Base-by-base conservation (phyloP, 2,797 vertebrate species). In the Chloroceryle inda region DNA sequence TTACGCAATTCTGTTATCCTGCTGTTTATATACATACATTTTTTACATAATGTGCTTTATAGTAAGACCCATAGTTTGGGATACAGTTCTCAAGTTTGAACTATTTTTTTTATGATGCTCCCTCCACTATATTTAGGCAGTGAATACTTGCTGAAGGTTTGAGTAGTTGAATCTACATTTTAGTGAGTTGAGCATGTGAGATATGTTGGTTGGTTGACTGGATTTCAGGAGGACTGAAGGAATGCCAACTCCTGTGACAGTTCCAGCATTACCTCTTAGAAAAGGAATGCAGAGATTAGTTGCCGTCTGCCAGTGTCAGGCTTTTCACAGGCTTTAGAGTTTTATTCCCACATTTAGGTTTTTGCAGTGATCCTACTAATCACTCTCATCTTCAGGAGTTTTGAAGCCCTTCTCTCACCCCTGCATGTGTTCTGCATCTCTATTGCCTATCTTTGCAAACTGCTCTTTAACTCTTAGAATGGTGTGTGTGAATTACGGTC, bases 271-370 rank as follows among this genome's bases (percentile, higher is more conserved):
- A 69, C 55, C 15, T 74, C 53, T 87, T 92, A 44, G 33, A 58
- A 96, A 92, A 88, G 79, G 82, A 88, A 79, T 92, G 69, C 29
- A 50, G 81, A 61, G 71, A 68, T 76, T 44, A 19, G 16, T 58
- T 9, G 5, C 64, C 26, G 29, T 88, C 53, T 74, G 38, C 64
- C 56, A 15, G 61, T 58, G 64, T 23, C 21, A 12, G 31, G 62
- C 35, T 26, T 78, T 95, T 80, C 44, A 29, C 7, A 11, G 44
- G 29, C 72, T 71, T 63, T 52, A 17, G 27, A 27, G 31, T 62
- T 92, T 87, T 80, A 40, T 88, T 91, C 27, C 22, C 5, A 2
- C 19, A 13, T 35, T 35, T 35, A 42, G 31, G 24, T 47, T 84
- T 85, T 59, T 67, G 38, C n/a, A 63, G 37, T 35, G 37, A 62